Conservation (phyloP, 2,797 vertebrate genomes). For the Valencia hispanica region DNA sequence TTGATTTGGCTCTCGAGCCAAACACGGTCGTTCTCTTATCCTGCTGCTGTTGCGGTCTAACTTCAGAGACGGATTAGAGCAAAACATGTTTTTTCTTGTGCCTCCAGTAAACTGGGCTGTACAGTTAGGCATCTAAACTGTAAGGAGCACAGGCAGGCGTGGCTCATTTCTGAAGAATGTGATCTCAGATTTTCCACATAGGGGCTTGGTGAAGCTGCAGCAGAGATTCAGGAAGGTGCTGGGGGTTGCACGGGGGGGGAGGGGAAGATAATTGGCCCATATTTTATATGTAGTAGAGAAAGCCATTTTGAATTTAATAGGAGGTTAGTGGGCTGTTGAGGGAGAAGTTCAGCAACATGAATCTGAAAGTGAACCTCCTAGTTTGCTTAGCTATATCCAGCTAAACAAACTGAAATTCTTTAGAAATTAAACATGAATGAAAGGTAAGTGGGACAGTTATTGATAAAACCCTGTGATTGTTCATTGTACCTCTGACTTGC, state of each 20-base stretch:
- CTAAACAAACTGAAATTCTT: too few species aligned
- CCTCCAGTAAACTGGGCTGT: constrained; percentile 7
- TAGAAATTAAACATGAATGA: background rate
- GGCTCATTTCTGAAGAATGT: constrained; percentile 78
- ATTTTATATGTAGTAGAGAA: background rate
- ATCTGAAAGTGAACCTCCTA: background rate
- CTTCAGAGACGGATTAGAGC: too few species aligned
- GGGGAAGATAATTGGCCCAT: background rate
- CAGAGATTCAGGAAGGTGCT: constrained; percentile 73
- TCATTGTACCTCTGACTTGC: background rate
- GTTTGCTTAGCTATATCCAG: background rate
- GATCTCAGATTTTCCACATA: constrained; percentile 71
- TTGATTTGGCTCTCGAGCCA: background rate
- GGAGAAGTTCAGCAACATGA: background rate
- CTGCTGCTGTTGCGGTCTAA: background rate
- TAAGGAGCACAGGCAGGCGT: constrained; percentile 47
- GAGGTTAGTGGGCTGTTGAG: background rate
- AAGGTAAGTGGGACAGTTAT: background rate
- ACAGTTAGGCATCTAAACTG: constrained; percentile 41
- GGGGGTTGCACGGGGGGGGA: constrained; percentile 41
- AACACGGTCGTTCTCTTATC: background rate
- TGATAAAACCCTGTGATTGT: background rate
- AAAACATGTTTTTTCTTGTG: background rate
- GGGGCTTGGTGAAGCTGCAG: constrained; percentile 24
- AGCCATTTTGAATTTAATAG: background rate